Base-by-base conservation (phyloP, 2,888 invertebrate genomes). In the Lasius fuliginosus region DNA sequence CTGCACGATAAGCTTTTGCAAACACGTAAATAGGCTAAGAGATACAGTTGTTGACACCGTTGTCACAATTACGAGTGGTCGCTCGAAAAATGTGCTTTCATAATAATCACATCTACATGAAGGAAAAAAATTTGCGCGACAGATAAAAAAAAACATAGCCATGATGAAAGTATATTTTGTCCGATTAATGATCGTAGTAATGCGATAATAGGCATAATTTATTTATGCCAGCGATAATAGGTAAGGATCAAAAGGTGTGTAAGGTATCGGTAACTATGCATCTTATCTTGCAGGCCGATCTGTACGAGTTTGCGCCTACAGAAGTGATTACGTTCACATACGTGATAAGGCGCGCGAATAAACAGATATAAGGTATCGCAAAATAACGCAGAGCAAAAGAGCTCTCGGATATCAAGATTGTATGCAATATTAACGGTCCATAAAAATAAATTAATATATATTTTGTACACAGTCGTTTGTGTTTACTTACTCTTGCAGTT, bases 391-490 rank as follows among this genome's bases (percentile, higher is more conserved):
- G 49, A 53, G 36, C 64, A 3, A 33, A 46, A 62, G 1, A 36
- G 1, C 12, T 40, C 53, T 65, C 65, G 12, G 1, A 27, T 18
- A 76, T 64, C 18, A 64, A 76, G 75, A 76, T 76, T 40, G 9
- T 53, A 53, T 65, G 15, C 33, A 65, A 53, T 40, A 33, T 53
- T 64, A 64, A 60, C 18, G 18, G 18, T 11, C 33, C 15, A 5
- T 76, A 53, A 65, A 76, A 64, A 76, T 76, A 42, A 60, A 12
- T 58, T 58, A 49, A n/a, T 75, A 49, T 12, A 12, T 53, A 49
- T 18, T 58, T 27, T 73, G 5, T 5, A 5, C 4, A 36, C 36
- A 49, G 1, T 36, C 23, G 23, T 64, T 49, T 64, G 23, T n/a
- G 15, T 42, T 58, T 40, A 30, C 4, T 27, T n/a, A 12, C 12